phyloP scores from a whole-genome alignment of 2,797 vertebrate species.

The Brachyalestes nurse region DNA sequence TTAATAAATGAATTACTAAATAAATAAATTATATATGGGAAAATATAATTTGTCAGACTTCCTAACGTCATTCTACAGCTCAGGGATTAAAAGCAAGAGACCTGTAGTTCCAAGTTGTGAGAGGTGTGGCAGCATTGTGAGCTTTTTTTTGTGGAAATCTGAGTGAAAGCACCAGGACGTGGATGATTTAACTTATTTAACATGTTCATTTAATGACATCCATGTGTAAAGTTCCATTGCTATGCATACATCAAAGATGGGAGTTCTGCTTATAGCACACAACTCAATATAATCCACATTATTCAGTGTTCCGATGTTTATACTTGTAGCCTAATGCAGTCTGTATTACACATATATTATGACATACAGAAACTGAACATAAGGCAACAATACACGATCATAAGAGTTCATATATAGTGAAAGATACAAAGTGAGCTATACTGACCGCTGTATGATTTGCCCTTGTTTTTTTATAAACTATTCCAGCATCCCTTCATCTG shows the following conservation, averaged over 20 bases:
- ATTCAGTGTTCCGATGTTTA: slow-evolving; percentile 12
- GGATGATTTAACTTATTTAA: background rate
- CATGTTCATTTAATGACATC: slow-evolving; percentile 3
- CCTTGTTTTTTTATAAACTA: slow-evolving; percentile 62
- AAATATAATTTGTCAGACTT: slow-evolving; percentile 74
- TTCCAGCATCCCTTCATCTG: slow-evolving; percentile 59
- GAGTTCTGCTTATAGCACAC: background rate
- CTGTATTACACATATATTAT: slow-evolving; percentile 2
- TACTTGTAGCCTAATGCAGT: slow-evolving; percentile 3
- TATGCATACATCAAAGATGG: slow-evolving; percentile 7
- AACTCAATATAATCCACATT: background rate
- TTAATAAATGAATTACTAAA: slow-evolving; percentile 85
- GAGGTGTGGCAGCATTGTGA: slow-evolving; percentile 4
- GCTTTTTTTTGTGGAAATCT: slow-evolving; percentile 16
- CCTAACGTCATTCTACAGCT: slow-evolving; percentile 81
- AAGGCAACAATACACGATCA: background rate
- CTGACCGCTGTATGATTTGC: slow-evolving; percentile 56
- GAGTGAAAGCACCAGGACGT: slow-evolving; percentile 18
- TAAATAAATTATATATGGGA: slow-evolving; percentile 89
- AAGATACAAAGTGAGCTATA: background rate
- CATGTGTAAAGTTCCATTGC: slow-evolving; percentile 1
- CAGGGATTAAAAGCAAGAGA: slow-evolving; percentile 75
- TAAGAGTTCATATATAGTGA: background rate
- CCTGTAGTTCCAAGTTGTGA: slow-evolving; percentile 11
- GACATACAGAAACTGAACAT: background rate